Evolutionary conservation across 2,113 vertebrate genomes (phyloP).

Genomic region (Rhadina sibilatrix): DNA sequence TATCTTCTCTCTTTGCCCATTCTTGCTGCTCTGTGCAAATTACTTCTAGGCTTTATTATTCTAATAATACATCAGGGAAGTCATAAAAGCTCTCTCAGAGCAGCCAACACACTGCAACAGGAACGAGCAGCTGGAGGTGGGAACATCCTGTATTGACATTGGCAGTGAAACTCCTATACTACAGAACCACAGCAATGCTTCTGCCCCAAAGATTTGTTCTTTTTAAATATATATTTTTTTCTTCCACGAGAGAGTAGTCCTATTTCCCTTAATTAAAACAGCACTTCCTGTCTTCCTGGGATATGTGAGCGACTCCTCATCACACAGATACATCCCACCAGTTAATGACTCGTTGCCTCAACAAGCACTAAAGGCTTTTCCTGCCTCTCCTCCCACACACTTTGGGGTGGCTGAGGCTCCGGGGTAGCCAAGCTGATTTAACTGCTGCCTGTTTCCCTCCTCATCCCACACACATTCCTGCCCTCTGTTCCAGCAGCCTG

Average conservation of each 20-base stretch:
- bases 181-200: not conserved
- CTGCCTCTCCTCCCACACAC: not conserved
- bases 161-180: not conserved
- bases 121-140: not conserved
- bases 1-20: not conserved
- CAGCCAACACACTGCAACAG: not conserved
- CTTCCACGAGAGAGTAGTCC: not conserved
- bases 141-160: not conserved
- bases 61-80: not conserved
- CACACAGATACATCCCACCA: not conserved
- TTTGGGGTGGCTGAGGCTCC: not conserved
- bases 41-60: not conserved
- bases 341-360: not conserved
- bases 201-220: not conserved
- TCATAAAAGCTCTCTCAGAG: not conserved
- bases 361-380: not conserved
- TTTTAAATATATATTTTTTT: not conserved
- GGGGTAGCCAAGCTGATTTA: not conserved
- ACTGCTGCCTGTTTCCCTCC: not conserved
- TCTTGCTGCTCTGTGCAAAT: not conserved
- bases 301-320: not conserved
- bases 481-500: not conserved
- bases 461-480: conserved; percentile 21
- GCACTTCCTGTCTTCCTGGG: not conserved
- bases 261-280: not conserved